Evolutionary conservation across 2,888 invertebrate species (phyloP), one percentile per base, ranked within the genome.

Genomic region (Sesamia inferens): DNA sequence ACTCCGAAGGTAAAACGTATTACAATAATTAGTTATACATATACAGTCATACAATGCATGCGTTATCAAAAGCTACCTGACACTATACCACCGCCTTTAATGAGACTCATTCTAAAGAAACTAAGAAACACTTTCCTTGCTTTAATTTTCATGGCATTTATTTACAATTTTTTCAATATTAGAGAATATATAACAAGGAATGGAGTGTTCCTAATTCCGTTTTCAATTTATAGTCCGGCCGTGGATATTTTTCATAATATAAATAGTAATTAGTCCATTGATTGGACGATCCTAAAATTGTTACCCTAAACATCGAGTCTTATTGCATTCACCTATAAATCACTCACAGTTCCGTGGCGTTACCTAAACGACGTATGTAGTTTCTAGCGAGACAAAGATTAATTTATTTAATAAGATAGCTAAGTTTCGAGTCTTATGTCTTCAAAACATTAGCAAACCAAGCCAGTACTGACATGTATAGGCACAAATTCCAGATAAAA

Each of bases 11-110:
- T 77, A 64, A 64, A 47, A 71, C 66, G 48, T 68, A 66, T 74
- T 76, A 77, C 61, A 72, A 81, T 81, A 72, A 81, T 81, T 68
- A 71, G 58, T 79, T 78, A 74, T 79, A 81, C 74, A 83, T 81
- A 54, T 0, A 81, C 55, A 71, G 72, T 57, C 67, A 77, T 77
- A 68, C 83, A 85, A 79, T 70, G 67, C 84, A 79, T 83, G 70
- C 77, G 79, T 87, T 89, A 89, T 88, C 85, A 89, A 89, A 89
- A 89, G 82, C 89, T 89, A 89, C 85, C 83, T 65, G 55, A 72
- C 82, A 76, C 80, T 70, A 83, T 72, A 82, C 71, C 74, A 75
- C 73, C 73, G 78, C 79, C 79, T 81, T 74, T 76, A 58, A 65
- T 81, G 81, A 85, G 81, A 85, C 81, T 81, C 76, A 61, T 63